Conservation (phyloP, 2,797 vertebrate species). For the Hirundo rustica region DNA sequence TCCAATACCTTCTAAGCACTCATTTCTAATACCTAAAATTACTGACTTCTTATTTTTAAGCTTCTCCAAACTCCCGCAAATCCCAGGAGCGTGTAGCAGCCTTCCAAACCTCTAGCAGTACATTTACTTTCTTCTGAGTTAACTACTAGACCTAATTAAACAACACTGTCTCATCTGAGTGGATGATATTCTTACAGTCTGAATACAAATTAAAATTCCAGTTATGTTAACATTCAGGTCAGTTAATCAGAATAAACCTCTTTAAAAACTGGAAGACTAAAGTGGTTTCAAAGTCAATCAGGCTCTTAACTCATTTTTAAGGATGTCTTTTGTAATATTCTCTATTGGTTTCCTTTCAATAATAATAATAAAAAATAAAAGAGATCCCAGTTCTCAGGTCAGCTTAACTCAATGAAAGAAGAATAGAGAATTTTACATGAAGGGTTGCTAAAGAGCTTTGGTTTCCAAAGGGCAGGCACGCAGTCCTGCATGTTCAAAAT, state of each 20-base stretch:
- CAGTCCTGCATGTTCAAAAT: constrained; percentile 52
- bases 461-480: constrained; percentile 57
- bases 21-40: constrained; percentile 54
- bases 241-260: constrained; percentile 73
- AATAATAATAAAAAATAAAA: neutral
- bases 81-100: constrained; percentile 59
- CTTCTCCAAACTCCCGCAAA: constrained; percentile 61
- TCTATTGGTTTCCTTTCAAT: constrained; percentile 23
- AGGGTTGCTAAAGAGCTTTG: constrained; percentile 45
- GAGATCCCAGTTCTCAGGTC: constrained; percentile 4
- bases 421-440: constrained; percentile 42
- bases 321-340: constrained; percentile 36
- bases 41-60: constrained; percentile 63
- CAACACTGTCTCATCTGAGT: constrained; percentile 72
- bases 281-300: constrained; percentile 77
- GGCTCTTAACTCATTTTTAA: constrained; percentile 40
- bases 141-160: constrained; percentile 82
- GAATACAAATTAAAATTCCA: constrained; percentile 79
- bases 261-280: constrained; percentile 68
- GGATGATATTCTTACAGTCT: constrained; percentile 69
- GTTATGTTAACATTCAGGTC: constrained; percentile 77
- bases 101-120: constrained; percentile 60
- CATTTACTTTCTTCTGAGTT: constrained; percentile 72
- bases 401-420: constrained; percentile 41
- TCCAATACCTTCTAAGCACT: constrained; percentile 48